Percentiles rank a stretch among this genome's conserved stretches.
Conservation (phyloP, 2,888 invertebrate genomes). For the Sesia bembeciformis region DNA sequence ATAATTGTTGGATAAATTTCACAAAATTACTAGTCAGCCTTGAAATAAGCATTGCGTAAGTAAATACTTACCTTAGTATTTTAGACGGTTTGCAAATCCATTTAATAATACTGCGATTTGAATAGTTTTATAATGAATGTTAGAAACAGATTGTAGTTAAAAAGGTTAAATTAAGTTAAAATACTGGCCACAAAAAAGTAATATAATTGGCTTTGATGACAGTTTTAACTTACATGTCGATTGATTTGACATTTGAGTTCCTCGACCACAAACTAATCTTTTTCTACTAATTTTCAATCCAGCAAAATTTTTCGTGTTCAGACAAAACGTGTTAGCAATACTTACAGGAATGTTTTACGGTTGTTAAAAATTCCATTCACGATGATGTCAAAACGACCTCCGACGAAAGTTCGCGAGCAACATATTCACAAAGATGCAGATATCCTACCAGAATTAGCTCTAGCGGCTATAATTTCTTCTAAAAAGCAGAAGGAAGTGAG, state of each 20-base stretch:
- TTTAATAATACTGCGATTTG: too few relatives aligned
- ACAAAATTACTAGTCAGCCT: constrained; percentile 5
- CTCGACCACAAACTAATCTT: too few relatives aligned
- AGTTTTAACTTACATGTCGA: too few relatives aligned
- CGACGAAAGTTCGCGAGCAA: constrained; percentile 14
- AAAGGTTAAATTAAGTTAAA: too few relatives aligned
- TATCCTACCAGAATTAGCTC: constrained; percentile 39
- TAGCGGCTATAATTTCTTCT: constrained; percentile 53
- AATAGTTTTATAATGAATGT: too few relatives aligned
- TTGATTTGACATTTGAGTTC: too few relatives aligned
- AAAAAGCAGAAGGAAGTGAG: constrained; percentile 52
- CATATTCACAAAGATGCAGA: constrained; percentile 18
- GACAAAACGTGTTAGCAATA: constrained; percentile 25
- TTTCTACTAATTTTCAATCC: constrained; percentile 3
- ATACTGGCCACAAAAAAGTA: too few relatives aligned
- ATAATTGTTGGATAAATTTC: constrained; percentile 7
- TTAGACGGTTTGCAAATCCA: too few relatives aligned
- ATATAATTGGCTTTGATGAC: too few relatives aligned
- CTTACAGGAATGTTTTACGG: constrained; percentile 31
- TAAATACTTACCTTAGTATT: too few relatives aligned
- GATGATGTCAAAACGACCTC: constrained; percentile 30
- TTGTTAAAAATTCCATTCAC: constrained; percentile 19
- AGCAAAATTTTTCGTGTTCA: constrained; percentile 44
- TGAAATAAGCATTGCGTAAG: not conserved
- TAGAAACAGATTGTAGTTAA: too few relatives aligned